phyloP scores from a whole-genome alignment of 2,113 vertebrate species.

The Hippocampus guttulatus region DNA sequence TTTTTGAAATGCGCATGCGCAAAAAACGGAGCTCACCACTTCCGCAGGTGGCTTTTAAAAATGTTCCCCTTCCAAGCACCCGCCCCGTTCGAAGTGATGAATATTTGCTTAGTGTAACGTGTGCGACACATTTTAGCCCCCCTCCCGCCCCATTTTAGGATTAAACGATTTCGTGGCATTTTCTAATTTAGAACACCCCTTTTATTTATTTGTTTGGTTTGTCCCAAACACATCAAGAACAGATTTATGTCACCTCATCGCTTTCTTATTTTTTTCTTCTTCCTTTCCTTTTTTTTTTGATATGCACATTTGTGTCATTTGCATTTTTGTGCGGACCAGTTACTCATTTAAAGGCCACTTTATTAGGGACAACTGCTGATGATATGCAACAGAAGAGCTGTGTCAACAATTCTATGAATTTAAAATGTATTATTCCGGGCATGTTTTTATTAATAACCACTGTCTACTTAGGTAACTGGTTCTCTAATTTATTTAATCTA shows the following conservation, averaged over 20 bases:
- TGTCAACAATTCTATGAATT: no score
- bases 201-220: constrained; percentile 13
- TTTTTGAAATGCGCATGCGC: constrained; percentile 43
- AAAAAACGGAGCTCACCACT: not conserved
- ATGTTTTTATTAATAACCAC: no score
- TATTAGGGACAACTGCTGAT: no score
- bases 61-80: not conserved
- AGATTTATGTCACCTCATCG: not conserved
- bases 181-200: constrained; percentile 55
- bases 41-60: not conserved
- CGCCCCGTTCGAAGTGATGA: not conserved
- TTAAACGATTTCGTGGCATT: constrained; percentile 59
- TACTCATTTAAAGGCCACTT: no score
- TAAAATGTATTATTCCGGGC: no score
- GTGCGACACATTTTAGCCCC: not conserved
- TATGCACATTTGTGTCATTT: no score
- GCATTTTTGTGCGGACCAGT: no score
- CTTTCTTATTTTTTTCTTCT: not conserved
- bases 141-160: constrained; percentile 31
- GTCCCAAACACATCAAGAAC: constrained; percentile 10
- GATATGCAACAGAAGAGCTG: no score
- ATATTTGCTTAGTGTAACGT: not conserved
- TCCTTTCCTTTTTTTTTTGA: not conserved
- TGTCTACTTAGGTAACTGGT: no score
- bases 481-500: not conserved